Base-by-base conservation (phyloP, 2,888 invertebrate species). In the Cheiracanthium punctorium region DNA sequence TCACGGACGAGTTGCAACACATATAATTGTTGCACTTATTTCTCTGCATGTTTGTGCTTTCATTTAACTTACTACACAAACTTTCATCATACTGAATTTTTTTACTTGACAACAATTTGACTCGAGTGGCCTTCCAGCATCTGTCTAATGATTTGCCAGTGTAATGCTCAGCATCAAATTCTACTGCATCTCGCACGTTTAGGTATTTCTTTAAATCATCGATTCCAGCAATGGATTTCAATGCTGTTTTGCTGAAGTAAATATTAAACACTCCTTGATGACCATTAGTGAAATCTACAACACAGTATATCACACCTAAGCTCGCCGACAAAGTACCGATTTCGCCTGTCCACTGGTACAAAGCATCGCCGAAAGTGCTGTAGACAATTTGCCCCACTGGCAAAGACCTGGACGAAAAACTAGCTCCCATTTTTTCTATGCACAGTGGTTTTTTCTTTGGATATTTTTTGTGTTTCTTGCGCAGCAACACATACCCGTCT, bases 101-200 rank as follows among this genome's bases (percentile, higher is more conserved):
- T 33, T 69, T 33, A 69, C 10, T 69, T 17, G n/a, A 20, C 20
- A 69, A 33, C 0, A 67, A 29, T n/a, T 58, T 74, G 24, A 85
- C 20, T 5, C 14, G 52, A 12, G 64, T 74, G 28, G 84, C 84
- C 32, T 70, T 48, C 79, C 79, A 85, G 41, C 52, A 30, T 52
- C n/a, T 73, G 24, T 64, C 30, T 24, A 33, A 17, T 0, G 32
- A n/a, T n/a, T n/a, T 24, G n/a, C 37, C 58, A 48, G 29, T 48
- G 65, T 48, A 73, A 70, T 29, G 79, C 20, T 74, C 33, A 28
- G 84, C 84, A 64, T 85, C 73, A 70, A 85, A 85, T 52, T 79
- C 70, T 1, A 85, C 79, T 52, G 30, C 32, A 69, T 79, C 84
- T 24, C 79, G 58, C 20, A 69, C 12, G n/a, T n/a, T 43, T 14